phyloP scores from a whole-genome alignment of 2,888 invertebrate genomes.

The Tenthredo amoena region DNA sequence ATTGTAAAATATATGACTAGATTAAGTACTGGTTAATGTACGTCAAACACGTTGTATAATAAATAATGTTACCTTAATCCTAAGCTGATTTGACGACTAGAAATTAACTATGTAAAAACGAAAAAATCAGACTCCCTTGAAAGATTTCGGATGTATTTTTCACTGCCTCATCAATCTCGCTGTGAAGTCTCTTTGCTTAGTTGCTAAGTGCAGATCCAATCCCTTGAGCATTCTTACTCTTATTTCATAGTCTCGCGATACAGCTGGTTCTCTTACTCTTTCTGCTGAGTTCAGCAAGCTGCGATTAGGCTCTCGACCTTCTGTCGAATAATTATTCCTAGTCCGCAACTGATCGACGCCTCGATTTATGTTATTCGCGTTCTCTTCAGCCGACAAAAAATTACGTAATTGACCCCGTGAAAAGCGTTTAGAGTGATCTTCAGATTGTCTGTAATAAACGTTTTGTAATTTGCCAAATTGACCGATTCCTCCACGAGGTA shows the following conservation, averaged over 20 bases:
- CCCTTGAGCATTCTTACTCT: slow-evolving; percentile 70
- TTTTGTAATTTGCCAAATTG: slow-evolving; percentile 3
- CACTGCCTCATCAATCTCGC: slow-evolving; percentile 71
- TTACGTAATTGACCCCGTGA: neutral
- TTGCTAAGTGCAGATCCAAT: slow-evolving; percentile 73
- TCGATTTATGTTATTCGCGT: slow-evolving; percentile 20
- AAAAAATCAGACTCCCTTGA: neutral
- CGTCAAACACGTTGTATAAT: slow-evolving; percentile 16
- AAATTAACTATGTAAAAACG: neutral
- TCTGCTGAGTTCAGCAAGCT: neutral
- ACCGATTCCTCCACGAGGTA: neutral
- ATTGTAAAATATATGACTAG: slow-evolving; percentile 44
- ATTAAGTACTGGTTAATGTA: slow-evolving; percentile 15
- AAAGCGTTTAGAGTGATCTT: neutral
- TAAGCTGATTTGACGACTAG: slow-evolving; percentile 22
- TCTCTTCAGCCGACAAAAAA: neutral
- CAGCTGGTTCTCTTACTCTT: neutral
- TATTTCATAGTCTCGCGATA: slow-evolving; percentile 64
- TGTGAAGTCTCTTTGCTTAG: slow-evolving; percentile 73
- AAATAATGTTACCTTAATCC: slow-evolving; percentile 41
- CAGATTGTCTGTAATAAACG: neutral
- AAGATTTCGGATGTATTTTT: neutral
- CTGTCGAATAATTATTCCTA: neutral
- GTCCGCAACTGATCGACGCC: neutral
- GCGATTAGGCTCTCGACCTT: neutral